Percentiles rank a stretch among this genome's conserved stretches.
Conservation (phyloP, 2,113 vertebrate species). For the Agapornis roseicollis region DNA sequence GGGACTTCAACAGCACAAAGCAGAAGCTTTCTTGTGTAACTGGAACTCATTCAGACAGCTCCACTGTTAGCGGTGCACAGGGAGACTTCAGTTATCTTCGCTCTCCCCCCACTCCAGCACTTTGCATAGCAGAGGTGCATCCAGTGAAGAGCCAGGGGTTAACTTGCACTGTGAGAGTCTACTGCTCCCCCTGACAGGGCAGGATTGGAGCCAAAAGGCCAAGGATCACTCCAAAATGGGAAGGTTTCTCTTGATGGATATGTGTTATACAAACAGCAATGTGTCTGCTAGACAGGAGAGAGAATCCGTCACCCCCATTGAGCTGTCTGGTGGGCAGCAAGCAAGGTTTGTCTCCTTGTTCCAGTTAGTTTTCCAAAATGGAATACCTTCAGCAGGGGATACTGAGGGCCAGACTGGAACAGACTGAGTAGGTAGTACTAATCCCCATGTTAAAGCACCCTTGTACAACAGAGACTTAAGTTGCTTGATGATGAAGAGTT, state of each 20-base stretch:
- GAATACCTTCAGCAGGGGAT: not conserved
- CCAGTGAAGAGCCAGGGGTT: not conserved
- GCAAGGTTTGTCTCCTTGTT: not conserved
- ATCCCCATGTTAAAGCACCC: not conserved
- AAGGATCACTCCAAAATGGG: not conserved
- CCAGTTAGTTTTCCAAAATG: not conserved
- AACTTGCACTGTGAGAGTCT: rapidly evolving
- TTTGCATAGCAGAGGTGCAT: not conserved
- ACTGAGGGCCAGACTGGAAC: not conserved
- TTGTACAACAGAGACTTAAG: not conserved
- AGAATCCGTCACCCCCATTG: not conserved
- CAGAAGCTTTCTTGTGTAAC: not conserved
- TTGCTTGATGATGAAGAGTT: not conserved
- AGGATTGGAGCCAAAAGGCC: not conserved
- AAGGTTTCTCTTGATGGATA: not conserved
- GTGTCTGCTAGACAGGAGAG: not conserved
- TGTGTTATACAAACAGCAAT: not conserved
- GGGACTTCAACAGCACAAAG: not conserved
- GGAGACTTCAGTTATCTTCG: not conserved
- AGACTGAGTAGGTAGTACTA: not conserved
- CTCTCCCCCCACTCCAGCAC: rapidly evolving
- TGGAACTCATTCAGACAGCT: not conserved
- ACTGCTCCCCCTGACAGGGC: not conserved
- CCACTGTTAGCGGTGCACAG: not conserved
- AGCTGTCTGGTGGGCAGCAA: not conserved